Conservation (phyloP, 2,888 invertebrate genomes). For the Daptonema setosum region DNA sequence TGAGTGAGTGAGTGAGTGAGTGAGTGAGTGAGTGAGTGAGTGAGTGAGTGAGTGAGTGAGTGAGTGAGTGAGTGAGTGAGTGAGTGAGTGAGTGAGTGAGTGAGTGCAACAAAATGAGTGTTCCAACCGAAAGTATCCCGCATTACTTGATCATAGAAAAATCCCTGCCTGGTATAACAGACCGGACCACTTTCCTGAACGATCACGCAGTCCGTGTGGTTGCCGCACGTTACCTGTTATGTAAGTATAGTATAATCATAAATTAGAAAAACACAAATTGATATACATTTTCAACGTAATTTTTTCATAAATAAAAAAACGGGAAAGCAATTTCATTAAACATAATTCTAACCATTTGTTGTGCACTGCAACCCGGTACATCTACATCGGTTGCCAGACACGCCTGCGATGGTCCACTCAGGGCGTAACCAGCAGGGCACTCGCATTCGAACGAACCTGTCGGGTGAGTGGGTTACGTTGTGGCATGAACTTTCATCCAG, state of each 20-base stretch:
- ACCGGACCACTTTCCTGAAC: not conserved
- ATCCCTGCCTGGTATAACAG: not conserved
- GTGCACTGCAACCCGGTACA: no score
- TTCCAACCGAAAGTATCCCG: not conserved
- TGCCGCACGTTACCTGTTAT: not conserved
- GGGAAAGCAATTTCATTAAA: not conserved
- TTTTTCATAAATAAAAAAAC: not conserved
- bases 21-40: no score
- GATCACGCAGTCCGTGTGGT: not conserved
- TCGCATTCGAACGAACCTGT: not conserved
- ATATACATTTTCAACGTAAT: not conserved
- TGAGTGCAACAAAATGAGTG: no score
- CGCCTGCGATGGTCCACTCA: not conserved
- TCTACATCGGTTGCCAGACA: not conserved
- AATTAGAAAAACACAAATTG: no score
- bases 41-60: no score
- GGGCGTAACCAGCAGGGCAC: not conserved
- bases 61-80: no score
- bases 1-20: no score
- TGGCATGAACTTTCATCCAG: no score
- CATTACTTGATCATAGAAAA: not conserved
- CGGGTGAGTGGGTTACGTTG: no score
- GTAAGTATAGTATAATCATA: not conserved
- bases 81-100: no score
- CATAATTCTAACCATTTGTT: no score